A percentile compares a stretch with the other conserved stretches of the same genome.
Evolutionary conservation across 2,113 vertebrate genomes (phyloP).

Genomic region (Polypterus senegalus): DNA sequence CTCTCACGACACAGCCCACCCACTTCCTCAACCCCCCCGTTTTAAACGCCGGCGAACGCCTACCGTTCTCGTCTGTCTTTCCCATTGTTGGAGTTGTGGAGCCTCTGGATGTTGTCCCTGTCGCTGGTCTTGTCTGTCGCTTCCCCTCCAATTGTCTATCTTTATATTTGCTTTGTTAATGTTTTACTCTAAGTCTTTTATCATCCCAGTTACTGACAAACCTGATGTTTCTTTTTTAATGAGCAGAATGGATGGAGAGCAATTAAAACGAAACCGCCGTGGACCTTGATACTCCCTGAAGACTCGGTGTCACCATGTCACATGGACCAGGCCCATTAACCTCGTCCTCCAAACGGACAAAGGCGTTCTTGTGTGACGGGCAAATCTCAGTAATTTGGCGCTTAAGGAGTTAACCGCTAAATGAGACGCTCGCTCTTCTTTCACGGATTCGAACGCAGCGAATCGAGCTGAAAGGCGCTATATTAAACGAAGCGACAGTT

Average conservation of each 20-base stretch:
- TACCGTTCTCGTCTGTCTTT: not conserved
- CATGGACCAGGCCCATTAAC: not conserved
- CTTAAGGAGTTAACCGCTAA: too few relatives aligned
- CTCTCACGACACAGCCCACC: too few relatives aligned
- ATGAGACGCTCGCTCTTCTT: too few relatives aligned
- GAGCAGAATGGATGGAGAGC: not conserved
- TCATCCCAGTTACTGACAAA: not conserved
- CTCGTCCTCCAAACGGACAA: not conserved
- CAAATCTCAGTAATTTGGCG: too few relatives aligned
- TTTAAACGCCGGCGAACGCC: not conserved
- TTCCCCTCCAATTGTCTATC: not conserved
- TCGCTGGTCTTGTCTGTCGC: not conserved
- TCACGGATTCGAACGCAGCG: too few relatives aligned
- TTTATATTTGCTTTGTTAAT: constrained; percentile 33
- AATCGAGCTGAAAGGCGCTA: too few relatives aligned
- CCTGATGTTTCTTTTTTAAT: not conserved
- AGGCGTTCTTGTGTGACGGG: not conserved
- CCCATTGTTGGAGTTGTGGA: not conserved
- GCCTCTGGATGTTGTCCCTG: not conserved
- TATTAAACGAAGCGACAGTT: too few relatives aligned
- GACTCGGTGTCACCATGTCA: not conserved
- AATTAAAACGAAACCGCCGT: not conserved
- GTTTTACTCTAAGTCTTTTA: constrained; percentile 22
- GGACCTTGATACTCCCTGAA: not conserved
- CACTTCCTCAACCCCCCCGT: too few relatives aligned